These are phyloP conservation scores for Drosophila mayaguana DNA, from an alignment of 2,888 invertebrate genomes.

Conservation along the genomic window DNA sequence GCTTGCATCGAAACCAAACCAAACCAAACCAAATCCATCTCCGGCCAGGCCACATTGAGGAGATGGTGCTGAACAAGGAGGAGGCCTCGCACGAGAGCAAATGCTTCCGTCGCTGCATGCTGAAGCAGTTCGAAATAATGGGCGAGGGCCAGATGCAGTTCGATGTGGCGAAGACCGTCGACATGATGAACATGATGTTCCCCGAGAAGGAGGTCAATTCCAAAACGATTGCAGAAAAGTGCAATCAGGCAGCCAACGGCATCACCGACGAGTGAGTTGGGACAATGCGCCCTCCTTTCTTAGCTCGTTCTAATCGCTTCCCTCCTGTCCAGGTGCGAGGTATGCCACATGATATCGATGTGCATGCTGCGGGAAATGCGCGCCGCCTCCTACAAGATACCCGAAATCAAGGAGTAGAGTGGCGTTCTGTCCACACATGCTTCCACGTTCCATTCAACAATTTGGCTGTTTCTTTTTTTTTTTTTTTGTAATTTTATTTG, in stretches of 20 bases:
- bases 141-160: slow-evolving; percentile 34
- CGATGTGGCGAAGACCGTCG: slow-evolving; percentile 51
- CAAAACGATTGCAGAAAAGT: slow-evolving; percentile 41
- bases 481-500: slow-evolving; percentile 5
- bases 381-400: slow-evolving; percentile 56
- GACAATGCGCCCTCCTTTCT: neutral
- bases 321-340: slow-evolving; percentile 62
- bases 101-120: slow-evolving; percentile 82
- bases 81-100: slow-evolving; percentile 71
- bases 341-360: slow-evolving; percentile 71
- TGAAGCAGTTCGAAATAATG: slow-evolving; percentile 79
- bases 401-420: slow-evolving; percentile 62
- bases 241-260: slow-evolving; percentile 52
- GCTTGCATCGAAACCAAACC: neutral
- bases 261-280: slow-evolving; percentile 70
- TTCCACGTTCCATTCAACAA: neutral
- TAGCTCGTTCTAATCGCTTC: neutral
- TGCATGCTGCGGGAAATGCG: slow-evolving; percentile 71
- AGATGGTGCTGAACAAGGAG: slow-evolving; percentile 69
- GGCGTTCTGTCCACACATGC: neutral
- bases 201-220: slow-evolving; percentile 51
- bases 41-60: slow-evolving; percentile 63
- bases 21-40: no score
- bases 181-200: slow-evolving; percentile 71
- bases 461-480: slow-evolving; percentile 5